phyloP scores from a whole-genome alignment of 2,888 invertebrate genomes.

The Ferdinandea cuprea region DNA sequence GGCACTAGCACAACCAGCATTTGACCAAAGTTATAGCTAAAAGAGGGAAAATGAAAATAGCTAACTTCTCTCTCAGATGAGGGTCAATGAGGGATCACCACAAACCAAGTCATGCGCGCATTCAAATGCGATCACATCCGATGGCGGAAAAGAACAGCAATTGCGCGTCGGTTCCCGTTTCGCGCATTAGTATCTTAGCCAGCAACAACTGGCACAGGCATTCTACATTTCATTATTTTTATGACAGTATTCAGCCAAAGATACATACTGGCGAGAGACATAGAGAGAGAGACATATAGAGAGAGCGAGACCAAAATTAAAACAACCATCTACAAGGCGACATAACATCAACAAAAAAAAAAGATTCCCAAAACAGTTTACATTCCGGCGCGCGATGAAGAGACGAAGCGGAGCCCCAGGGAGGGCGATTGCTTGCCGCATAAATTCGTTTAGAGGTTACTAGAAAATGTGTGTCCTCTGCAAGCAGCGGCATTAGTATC shows the following conservation, averaged over 20 bases:
- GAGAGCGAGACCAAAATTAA: conserved; percentile 26
- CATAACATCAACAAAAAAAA: conserved; percentile 67
- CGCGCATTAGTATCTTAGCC: conserved; percentile 47
- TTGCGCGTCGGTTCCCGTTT: conserved; percentile 50
- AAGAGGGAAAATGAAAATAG: not conserved
- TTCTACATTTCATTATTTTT: conserved; percentile 71
- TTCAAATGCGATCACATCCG: conserved; percentile 69
- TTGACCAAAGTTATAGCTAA: conserved; percentile 38
- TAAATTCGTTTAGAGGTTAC: conserved; percentile 68
- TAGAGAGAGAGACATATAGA: not conserved
- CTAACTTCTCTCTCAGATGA: conserved; percentile 40
- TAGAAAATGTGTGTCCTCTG: conserved; percentile 61
- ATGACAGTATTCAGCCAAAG: conserved; percentile 52
- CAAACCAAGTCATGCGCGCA: conserved; percentile 59
- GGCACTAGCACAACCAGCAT: conserved; percentile 37
- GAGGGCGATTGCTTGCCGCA: conserved; percentile 26
- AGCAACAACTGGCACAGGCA: conserved; percentile 44
- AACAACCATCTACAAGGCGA: conserved; percentile 67
- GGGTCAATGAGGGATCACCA: conserved; percentile 73
- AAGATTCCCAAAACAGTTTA: conserved; percentile 12
- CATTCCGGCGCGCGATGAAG: no score
- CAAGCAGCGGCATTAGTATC: conserved; percentile 56
- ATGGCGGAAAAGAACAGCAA: conserved; percentile 10
- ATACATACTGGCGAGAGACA: not conserved
- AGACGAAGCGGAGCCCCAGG: not conserved